Evolutionary conservation across 2,797 vertebrate species (phyloP), one percentile per base, ranked within the genome.

Genomic region (Anabas testudineus): DNA sequence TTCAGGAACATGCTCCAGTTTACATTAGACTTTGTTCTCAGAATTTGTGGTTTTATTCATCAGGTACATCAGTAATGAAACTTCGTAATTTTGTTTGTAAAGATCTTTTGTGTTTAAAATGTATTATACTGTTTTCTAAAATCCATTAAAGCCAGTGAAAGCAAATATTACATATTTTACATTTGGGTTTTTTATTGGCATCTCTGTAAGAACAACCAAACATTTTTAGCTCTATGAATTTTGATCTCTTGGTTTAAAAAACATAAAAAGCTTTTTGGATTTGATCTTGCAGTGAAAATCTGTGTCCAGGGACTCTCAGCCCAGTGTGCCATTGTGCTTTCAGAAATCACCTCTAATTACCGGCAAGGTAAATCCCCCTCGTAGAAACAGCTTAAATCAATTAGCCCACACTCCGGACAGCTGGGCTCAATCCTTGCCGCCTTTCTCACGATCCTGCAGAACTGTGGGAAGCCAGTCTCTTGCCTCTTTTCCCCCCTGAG

Each of bases 371-470:
- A 90, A 83, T 76, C 87, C 83, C 68, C 59, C 45, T 63, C 32
- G 14, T 43, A 74, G 82, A 76, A 82, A 81, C 68, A 72, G 75
- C 84, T 82, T 80, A 86, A 89, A 91, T 92, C 89, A 91, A 92
- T 92, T 87, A 84, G 81, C 84, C 78, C 63, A 42, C 65, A 43
- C 66, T 86, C 26, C 13, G 81, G 67, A 69, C 68, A 63, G 82
- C 74, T 78, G 87, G 76, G 85, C 81, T 90, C 67, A 68, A 75
- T 74, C 76, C 72, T 72, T 66, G 26, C 65, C 45, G 55, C 80
- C 76, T 81, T 92, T 92, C 91, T 91, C 91, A 92, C 90, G 86
- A 83, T 90, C 83, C 76, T 10, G 67, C 60, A 58, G 43, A 77
- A 65, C 83, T 82, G 78, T 87, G 85, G 83, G 81, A 86, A 87